Evolutionary conservation across 2,888 invertebrate species (phyloP), one percentile per base, ranked within the genome.

Genomic region (Sesia bembeciformis): DNA sequence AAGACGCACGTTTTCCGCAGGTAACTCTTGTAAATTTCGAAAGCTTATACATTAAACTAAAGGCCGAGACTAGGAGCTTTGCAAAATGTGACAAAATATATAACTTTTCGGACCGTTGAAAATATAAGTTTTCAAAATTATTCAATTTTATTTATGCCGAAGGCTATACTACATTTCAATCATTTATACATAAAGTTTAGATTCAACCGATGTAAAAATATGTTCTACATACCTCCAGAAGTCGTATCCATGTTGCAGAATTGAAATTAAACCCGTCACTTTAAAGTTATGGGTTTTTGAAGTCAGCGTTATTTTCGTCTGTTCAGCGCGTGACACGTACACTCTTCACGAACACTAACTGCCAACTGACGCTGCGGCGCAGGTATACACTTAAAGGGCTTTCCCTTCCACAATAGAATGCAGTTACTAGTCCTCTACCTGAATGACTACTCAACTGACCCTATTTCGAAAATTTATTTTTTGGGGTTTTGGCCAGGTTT

Each of bases 341-440:
- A 49, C 49, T 49, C 49, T 49, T 49, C 49, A 49, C 50, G 50
- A 50, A 50, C 50, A 50, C 50, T 50, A 50, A 50, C 50, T 50
- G 50, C 50, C 50, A 50, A 50, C 50, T 50, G 50, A 50, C 50
- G 50, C 50, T 50, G 50, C 50, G 50, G 50, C 50, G 50, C 50
- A 50, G 39, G 50, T 50, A 50, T 50, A 50, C 50, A 50, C 50
- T 50, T 50, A 50, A 50, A 42, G 42, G 42, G 42, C 42, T 42
- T 42, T 42, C 42, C 42, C 42, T 42, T 42, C 42, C 42, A 42
- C 42, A 42, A 42, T 42, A 42, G 42, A 42, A 42, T 42, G 42
- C 42, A 42, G 42, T 42, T 42, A 42, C 42, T 42, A 42, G 42
- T 42, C 42, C 42, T 42, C 42, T 42, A 42, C 42, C 42, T 42